Percentiles rank a stretch among this genome's conserved stretches.
phyloP scores from a whole-genome alignment of 2,888 invertebrate species.

The Pycnomerus fuliginosus region DNA sequence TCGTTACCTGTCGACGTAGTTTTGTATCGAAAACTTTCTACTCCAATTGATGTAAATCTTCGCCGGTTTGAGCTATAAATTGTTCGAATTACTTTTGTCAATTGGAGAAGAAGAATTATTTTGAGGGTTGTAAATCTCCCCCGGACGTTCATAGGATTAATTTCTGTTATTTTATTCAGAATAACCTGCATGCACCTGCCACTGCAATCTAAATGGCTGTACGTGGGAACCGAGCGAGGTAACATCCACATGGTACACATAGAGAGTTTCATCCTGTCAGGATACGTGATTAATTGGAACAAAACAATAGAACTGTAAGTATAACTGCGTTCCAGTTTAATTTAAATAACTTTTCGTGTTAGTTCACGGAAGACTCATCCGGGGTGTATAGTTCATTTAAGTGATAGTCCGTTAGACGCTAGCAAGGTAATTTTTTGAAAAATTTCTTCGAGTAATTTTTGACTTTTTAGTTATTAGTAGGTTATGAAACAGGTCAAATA shows the following conservation, averaged over 20 bases:
- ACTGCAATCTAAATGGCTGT: constrained; percentile 97
- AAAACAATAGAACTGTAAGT: constrained; percentile 99
- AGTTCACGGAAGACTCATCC: constrained; percentile 95
- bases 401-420: constrained; percentile 95
- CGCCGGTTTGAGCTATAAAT: no score
- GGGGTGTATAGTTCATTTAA: constrained; percentile 92
- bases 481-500: constrained; percentile 91
- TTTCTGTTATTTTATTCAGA: constrained; percentile 56
- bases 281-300: constrained; percentile 99
- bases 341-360: constrained; percentile 51
- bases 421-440: constrained; percentile 83
- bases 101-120: no score
- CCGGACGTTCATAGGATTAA: no score
- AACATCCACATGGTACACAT: constrained; percentile 98
- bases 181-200: constrained; percentile 94
- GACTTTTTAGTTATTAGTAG: constrained; percentile 80
- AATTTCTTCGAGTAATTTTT: background rate
- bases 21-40: no score
- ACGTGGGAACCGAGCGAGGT: constrained; percentile 96
- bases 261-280: constrained; percentile 93
- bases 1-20: no score
- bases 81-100: no score
- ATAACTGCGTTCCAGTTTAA: constrained; percentile 27
- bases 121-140: no score
- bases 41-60: no score